Evolutionary conservation across 2,113 vertebrate species (phyloP).

Genomic region (Monarcha castaneiventris): DNA sequence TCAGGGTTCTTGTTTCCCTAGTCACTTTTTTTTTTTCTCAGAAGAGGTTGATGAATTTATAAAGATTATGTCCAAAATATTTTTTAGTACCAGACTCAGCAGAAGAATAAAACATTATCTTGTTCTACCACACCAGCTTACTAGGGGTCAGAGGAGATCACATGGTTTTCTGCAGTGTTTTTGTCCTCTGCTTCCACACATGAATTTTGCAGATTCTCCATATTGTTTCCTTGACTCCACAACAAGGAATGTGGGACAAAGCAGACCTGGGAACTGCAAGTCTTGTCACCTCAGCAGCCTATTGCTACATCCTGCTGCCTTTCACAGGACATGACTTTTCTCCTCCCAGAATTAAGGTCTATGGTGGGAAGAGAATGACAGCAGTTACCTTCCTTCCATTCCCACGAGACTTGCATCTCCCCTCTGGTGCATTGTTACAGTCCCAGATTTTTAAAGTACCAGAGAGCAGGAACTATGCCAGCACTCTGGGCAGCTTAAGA

Average conservation of each 20-base stretch:
- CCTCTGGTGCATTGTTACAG: not conserved
- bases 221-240: not conserved
- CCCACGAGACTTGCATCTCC: not conserved
- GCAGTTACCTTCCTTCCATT: not conserved
- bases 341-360: not conserved
- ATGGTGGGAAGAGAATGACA: not conserved
- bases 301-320: not conserved
- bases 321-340: not conserved
- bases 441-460: not conserved
- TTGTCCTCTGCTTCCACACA: not conserved
- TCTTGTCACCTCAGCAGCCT: not conserved
- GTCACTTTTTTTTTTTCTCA: not conserved
- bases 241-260: not conserved
- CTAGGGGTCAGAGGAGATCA: not conserved
- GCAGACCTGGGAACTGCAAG: not conserved
- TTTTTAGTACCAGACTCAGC: not conserved
- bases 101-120: not conserved
- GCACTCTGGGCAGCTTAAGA: not conserved
- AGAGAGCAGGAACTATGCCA: not conserved
- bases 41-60: not conserved
- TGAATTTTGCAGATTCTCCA: not conserved
- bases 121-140: not conserved
- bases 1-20: not conserved
- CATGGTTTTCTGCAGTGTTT: not conserved
- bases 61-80: not conserved